These are phyloP conservation scores for Porites rus DNA, from an alignment of 92 coral and sea anemone species.

Conservation along the genomic window DNA sequence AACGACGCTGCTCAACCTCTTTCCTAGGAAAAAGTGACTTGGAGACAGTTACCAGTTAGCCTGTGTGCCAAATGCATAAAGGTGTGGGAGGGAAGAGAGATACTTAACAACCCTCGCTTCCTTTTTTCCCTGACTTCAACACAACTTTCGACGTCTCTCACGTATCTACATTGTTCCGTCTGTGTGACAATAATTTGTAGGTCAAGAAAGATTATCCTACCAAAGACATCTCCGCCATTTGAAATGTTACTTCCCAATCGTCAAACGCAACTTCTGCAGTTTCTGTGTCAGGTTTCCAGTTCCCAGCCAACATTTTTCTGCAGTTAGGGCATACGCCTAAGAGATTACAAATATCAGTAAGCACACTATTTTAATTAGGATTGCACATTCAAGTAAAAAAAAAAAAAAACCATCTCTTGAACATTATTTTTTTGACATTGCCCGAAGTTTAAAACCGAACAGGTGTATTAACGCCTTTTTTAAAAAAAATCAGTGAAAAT, in stretches of 20 bases:
- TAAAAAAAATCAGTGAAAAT: too few species aligned
- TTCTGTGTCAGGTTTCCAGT: slow-evolving; percentile 12
- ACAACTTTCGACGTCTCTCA: background rate
- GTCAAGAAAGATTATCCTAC: background rate
- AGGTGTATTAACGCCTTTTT: background rate
- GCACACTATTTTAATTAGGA: background rate
- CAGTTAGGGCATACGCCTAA: slow-evolving; percentile 48
- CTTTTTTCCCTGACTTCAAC: background rate
- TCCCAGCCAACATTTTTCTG: slow-evolving; percentile 28
- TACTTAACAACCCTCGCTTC: background rate
- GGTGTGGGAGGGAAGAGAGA: too few species aligned
- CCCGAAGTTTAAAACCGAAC: background rate
- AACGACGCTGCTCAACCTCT: too few species aligned
- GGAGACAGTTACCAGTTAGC: too few species aligned
- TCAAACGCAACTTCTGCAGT: slow-evolving; percentile 17
- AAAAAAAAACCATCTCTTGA: background rate
- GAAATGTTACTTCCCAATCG: slow-evolving; percentile 33
- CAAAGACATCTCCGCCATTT: slow-evolving; percentile 34
- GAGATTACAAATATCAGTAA: slow-evolving; percentile 13
- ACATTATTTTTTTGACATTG: background rate
- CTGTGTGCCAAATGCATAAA: too few species aligned
- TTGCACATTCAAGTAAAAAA: slow-evolving; percentile 17
- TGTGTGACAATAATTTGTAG: background rate
- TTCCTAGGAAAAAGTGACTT: too few species aligned
- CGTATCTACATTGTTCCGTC: background rate